phyloP scores from a whole-genome alignment of 2,113 vertebrate genomes.

The Danionella cerebrum region DNA sequence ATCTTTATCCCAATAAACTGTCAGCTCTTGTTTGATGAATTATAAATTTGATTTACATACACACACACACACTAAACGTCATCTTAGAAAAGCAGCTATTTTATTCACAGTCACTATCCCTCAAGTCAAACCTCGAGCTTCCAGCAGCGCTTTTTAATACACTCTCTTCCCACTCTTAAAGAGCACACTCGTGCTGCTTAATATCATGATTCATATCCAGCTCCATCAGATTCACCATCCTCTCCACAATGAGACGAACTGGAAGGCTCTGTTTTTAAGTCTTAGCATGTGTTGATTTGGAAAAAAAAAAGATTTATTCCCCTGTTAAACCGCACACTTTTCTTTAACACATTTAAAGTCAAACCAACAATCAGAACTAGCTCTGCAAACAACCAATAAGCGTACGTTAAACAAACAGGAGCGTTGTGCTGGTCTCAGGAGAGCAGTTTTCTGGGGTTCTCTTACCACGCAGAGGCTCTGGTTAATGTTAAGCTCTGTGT shows the following conservation, averaged over 20 bases:
- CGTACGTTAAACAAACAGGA: conserved; percentile 8
- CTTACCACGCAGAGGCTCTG: conserved; percentile 77
- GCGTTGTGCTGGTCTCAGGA: not conserved
- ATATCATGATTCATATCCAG: conserved; percentile 55
- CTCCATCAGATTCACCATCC: conserved; percentile 40
- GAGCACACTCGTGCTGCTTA: conserved; percentile 36
- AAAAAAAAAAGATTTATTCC: too few relatives aligned
- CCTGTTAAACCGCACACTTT: too few relatives aligned
- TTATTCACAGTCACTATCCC: conserved; percentile 80
- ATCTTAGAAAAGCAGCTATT: conserved; percentile 86
- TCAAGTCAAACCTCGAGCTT: conserved; percentile 73
- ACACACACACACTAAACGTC: conserved; percentile 88
- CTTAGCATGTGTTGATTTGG: too few relatives aligned
- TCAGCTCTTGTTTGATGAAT: conserved; percentile 86
- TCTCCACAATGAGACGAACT: conserved; percentile 28
- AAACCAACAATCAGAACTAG: not conserved
- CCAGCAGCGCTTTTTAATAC: conserved; percentile 63
- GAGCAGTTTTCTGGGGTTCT: not conserved
- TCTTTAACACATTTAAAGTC: not conserved
- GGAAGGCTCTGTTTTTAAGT: not conserved
- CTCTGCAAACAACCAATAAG: too few relatives aligned
- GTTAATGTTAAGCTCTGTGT: conserved; percentile 72
- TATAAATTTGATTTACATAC: conserved; percentile 93
- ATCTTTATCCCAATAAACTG: conserved; percentile 85
- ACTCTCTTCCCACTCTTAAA: conserved; percentile 45